Evolutionary conservation across 2,113 vertebrate species (phyloP), one percentile per base, ranked within the genome.

Genomic region (Oncorhynchus gorbuscha): DNA sequence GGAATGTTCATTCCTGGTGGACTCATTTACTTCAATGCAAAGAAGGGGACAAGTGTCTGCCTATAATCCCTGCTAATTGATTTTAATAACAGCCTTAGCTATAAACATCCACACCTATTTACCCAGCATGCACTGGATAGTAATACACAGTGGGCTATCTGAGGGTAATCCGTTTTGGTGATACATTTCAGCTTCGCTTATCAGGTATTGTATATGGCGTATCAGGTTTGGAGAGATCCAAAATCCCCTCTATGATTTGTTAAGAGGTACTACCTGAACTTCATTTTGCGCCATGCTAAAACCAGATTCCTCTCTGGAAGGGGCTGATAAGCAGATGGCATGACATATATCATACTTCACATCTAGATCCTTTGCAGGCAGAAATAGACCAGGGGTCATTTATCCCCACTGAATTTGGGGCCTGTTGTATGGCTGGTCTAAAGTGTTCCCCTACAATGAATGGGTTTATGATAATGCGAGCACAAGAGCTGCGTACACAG

Each of bases 261-360:
- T 89, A 89, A 70, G 68, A 83, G 83, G 78, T 76, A 81, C 85
- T 83, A 79, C 66, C 85, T 92, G 89, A 91, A 89, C 93, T 92
- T 92, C 85, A 86, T 87, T 88, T 89, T 81, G 77, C 83, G 49
- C n/a, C 74, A 39, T 26, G 69, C 76, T 84, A 88, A 78, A 84
- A 85, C 81, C 64, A 66, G 73, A 81, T 74, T 86, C 77, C 80
- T 86, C 83, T 86, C 89, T 93, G 92, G 79, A 87, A 81, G 77
- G 71, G 35, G 79, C 89, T 85, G 90, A 93, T 93, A 92, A 93
- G 88, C 91, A 89, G 81, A 85, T 89, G 88, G 84, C 81, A 86
- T 85, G 83, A 75, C 89, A 87, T 93, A 81, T 86, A 89, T 93
- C 90, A 91, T 83, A 85, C 84, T 87, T 90, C 87, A 93, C 90